Evolutionary conservation across 2,888 invertebrate genomes (phyloP).

Genomic region (Nemotelus nigrinus): DNA sequence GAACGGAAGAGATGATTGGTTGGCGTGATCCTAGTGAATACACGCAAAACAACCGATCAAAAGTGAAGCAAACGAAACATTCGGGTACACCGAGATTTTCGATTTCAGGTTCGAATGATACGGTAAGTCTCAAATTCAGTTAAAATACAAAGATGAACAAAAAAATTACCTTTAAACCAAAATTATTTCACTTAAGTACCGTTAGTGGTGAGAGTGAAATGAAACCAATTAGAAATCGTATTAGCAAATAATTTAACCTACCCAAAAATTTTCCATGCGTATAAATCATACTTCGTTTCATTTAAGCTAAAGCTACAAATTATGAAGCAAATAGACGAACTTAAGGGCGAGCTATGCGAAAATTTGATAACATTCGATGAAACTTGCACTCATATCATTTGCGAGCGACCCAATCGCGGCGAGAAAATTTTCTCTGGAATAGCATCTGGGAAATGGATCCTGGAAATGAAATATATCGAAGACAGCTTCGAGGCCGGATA

Average conservation of each 20-base stretch:
- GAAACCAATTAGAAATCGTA: no score
- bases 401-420: slow-evolving; percentile 78
- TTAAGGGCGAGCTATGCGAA: slow-evolving; percentile 56
- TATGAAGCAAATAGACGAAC: slow-evolving; percentile 45
- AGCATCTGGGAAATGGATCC: slow-evolving; percentile 89
- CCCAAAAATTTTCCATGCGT: not conserved
- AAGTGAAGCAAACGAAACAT: slow-evolving; percentile 36
- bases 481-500: slow-evolving; percentile 70
- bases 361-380: slow-evolving; percentile 68
- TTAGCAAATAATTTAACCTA: not conserved
- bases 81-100: slow-evolving; percentile 60
- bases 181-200: no score
- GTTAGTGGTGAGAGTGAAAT: no score
- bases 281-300: not conserved
- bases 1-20: slow-evolving; percentile 72
- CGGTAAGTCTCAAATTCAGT: slow-evolving; percentile 13
- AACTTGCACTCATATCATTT: slow-evolving; percentile 79
- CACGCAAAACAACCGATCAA: slow-evolving; percentile 54
- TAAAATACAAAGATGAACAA: no score
- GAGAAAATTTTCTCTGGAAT: slow-evolving; percentile 89
- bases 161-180: no score
- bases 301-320: slow-evolving; percentile 23
- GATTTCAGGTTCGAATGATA: slow-evolving; percentile 60
- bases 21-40: slow-evolving; percentile 74
- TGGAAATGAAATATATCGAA: slow-evolving; percentile 82